phyloP scores from a whole-genome alignment of 2,888 invertebrate species.

The Nephrotoma guestfalica region DNA sequence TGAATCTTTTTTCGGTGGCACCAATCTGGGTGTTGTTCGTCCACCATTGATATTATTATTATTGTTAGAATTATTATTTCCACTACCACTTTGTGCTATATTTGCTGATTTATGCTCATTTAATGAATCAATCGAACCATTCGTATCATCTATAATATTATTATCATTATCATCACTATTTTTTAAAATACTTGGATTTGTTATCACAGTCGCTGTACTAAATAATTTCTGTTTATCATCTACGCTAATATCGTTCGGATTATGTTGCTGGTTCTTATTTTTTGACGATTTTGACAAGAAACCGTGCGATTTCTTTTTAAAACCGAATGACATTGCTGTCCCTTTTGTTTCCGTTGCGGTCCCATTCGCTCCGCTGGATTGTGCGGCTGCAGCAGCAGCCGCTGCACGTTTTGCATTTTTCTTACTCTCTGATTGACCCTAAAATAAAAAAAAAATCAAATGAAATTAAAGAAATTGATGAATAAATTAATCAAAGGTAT shows the following conservation, averaged over 20 bases:
- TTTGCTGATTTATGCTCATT: neutral
- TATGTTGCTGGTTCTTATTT: conserved; percentile 24
- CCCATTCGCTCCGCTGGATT: conserved; percentile 16
- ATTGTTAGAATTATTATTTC: neutral
- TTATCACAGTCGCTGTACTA: conserved; percentile 16
- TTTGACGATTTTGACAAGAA: conserved; percentile 27
- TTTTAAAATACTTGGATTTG: conserved; percentile 14
- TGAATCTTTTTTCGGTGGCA: conserved; percentile 51
- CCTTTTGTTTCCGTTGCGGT: conserved; percentile 35
- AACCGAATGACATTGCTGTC: conserved; percentile 73
- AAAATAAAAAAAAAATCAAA: conserved; percentile 3
- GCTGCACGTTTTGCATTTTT: conserved; percentile 12
- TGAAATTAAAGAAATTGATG: neutral
- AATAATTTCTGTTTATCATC: conserved; percentile 14
- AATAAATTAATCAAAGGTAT: neutral
- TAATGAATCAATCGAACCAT: conserved; percentile 15
- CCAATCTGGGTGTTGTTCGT: conserved; percentile 40
- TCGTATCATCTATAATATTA: conserved; percentile 23
- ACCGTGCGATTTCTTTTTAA: conserved; percentile 46
- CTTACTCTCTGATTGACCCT: conserved; percentile 34
- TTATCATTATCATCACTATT: conserved; percentile 14
- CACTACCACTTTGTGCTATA: conserved; percentile 7
- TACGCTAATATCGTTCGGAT: conserved; percentile 10
- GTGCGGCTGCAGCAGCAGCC: conserved; percentile 9
- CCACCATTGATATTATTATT: conserved; percentile 3